Evolutionary conservation across 2,888 invertebrate genomes (phyloP).

Genomic region (Thecophora atra): DNA sequence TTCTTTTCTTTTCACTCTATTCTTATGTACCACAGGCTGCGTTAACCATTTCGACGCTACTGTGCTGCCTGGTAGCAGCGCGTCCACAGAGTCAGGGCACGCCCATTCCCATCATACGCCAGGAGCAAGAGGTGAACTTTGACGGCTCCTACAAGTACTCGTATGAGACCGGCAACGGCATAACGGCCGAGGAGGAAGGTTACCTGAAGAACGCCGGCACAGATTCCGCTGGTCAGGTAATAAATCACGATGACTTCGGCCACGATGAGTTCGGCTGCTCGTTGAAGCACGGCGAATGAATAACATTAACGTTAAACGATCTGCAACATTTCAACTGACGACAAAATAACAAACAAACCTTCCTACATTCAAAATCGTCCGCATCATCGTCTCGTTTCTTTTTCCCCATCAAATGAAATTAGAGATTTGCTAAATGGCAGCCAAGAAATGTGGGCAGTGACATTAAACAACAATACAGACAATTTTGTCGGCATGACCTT

Average conservation of each 20-base stretch:
- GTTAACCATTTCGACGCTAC: conserved; percentile 39
- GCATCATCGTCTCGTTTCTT: background rate
- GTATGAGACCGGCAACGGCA: conserved; percentile 72
- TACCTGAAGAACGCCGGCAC: conserved; percentile 70
- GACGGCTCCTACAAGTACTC: conserved; percentile 71
- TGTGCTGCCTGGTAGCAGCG: conserved; percentile 48
- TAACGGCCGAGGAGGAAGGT: conserved; percentile 70
- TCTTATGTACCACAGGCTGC: conserved; percentile 37
- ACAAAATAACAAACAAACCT: background rate
- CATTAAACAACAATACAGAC: conserved; percentile 34
- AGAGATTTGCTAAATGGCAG: conserved; percentile 23
- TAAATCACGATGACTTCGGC: background rate
- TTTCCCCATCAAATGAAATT: background rate
- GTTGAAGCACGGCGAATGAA: background rate
- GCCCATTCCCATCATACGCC: conserved; percentile 74
- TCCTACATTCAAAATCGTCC: conserved; percentile 15
- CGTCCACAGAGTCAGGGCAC: conserved; percentile 68
- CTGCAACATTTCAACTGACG: background rate
- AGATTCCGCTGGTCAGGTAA: conserved; percentile 69
- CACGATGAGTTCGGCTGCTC: no score
- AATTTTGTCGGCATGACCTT: conserved; percentile 29
- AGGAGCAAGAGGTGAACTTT: conserved; percentile 75
- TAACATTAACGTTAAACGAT: background rate
- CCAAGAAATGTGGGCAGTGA: conserved; percentile 35
- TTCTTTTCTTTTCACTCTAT: background rate